Evolutionary conservation across 2,888 invertebrate species (phyloP).

Genomic region (Anagyrus pseudococci): DNA sequence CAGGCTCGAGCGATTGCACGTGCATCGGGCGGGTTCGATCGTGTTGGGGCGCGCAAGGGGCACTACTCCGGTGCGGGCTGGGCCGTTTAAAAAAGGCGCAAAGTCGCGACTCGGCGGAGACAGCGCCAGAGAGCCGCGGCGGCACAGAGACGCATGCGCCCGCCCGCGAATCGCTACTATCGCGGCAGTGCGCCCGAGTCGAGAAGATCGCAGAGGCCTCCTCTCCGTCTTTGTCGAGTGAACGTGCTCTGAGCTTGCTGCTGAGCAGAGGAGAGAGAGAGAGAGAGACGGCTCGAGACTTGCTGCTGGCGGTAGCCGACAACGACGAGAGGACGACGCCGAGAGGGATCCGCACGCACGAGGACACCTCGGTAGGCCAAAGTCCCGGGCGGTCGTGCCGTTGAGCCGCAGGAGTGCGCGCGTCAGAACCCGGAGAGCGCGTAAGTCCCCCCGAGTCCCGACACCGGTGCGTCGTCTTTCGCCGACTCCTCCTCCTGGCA

Average conservation of each 20-base stretch:
- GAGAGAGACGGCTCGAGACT: too few species aligned
- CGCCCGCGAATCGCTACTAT: not conserved
- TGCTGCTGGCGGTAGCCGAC: too few species aligned
- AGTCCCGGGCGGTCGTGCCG: not conserved
- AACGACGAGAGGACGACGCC: too few species aligned
- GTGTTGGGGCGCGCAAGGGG: not conserved
- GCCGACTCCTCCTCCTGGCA: too few species aligned
- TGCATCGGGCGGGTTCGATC: not conserved
- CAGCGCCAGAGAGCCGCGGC: not conserved
- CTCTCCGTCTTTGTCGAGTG: not conserved
- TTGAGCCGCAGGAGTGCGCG: not conserved
- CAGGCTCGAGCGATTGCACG: not conserved
- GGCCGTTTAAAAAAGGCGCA: slow-evolving; percentile 19
- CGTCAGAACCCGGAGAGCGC: not conserved
- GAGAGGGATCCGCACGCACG: too few species aligned
- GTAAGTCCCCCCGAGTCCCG: not conserved
- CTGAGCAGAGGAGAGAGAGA: too few species aligned
- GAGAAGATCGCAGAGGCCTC: not conserved
- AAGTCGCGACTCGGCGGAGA: not conserved
- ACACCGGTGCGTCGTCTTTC: too few species aligned
- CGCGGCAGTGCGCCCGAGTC: too few species aligned
- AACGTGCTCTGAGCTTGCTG: too few species aligned
- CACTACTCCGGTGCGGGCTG: slow-evolving; percentile 6
- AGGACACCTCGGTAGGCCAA: too few species aligned
- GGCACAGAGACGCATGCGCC: slow-evolving; percentile 17